A percentile compares a stretch with the other conserved stretches of the same genome.
Evolutionary conservation across 2,888 invertebrate genomes (phyloP).

Genomic region (Seira musarum): DNA sequence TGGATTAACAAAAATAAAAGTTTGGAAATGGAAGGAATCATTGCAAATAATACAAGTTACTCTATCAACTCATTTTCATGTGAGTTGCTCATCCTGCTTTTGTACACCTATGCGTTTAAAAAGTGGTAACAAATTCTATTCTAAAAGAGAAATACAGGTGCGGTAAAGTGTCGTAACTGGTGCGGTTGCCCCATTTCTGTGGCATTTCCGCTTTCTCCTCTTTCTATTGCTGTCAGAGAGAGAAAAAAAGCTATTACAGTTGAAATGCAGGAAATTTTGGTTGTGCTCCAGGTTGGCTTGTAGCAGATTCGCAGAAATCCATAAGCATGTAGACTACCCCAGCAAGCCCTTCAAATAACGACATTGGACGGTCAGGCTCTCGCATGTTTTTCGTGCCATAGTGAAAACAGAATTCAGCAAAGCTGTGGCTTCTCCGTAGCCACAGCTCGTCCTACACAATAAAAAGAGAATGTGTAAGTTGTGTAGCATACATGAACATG

Average conservation of each 20-base stretch:
- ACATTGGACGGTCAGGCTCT: constrained; percentile 85
- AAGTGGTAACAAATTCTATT: too few relatives aligned
- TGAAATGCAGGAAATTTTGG: constrained; percentile 85
- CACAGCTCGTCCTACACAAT: constrained; percentile 78
- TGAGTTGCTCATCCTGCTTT: too few relatives aligned
- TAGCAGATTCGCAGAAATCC: constrained; percentile 75
- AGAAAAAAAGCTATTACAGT: constrained; percentile 68
- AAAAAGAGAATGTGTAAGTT: not conserved
- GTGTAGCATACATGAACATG: not conserved
- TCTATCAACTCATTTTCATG: too few relatives aligned
- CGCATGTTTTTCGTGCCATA: constrained; percentile 78
- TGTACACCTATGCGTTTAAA: too few relatives aligned
- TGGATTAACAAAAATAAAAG: too few relatives aligned
- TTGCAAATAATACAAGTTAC: too few relatives aligned
- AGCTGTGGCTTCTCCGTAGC: constrained; percentile 83
- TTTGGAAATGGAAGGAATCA: too few relatives aligned
- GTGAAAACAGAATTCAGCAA: constrained; percentile 86
- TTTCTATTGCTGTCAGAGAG: not conserved
- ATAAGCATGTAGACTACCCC: constrained; percentile 84
- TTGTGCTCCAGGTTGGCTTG: constrained; percentile 72
- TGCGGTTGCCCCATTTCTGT: constrained; percentile 20
- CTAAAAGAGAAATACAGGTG: too few relatives aligned
- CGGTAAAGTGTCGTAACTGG: constrained; percentile 20
- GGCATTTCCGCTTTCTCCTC: constrained; percentile 20
- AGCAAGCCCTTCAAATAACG: constrained; percentile 87